Conservation (phyloP, 2,113 vertebrate genomes). For the Plecotus auritus region DNA sequence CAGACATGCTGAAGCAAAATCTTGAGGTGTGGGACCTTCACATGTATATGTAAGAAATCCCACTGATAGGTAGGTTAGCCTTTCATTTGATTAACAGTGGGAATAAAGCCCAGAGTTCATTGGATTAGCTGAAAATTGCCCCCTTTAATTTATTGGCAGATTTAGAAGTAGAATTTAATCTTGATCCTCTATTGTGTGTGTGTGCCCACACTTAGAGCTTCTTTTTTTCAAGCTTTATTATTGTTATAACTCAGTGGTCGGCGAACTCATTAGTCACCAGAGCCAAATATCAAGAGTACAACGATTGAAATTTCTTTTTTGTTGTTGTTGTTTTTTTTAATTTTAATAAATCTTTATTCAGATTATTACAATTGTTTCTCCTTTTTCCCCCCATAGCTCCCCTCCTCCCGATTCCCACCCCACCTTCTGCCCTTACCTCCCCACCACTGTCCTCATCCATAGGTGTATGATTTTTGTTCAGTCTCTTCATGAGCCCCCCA, state of each 20-base stretch:
- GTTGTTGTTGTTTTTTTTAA: too few relatives aligned
- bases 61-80: neutral
- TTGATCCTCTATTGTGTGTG: neutral
- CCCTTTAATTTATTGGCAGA: neutral
- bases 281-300: too few relatives aligned
- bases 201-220: neutral
- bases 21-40: neutral
- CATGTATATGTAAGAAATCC: neutral
- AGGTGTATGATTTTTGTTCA: too few relatives aligned
- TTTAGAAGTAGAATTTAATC: neutral
- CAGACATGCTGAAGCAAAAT: neutral
- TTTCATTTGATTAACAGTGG: constrained; percentile 7
- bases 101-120: neutral
- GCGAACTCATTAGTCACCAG: too few relatives aligned
- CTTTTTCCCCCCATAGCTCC: too few relatives aligned
- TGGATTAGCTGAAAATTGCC: neutral
- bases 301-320: too few relatives aligned
- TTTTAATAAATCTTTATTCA: too few relatives aligned
- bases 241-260: neutral
- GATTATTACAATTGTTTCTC: too few relatives aligned
- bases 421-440: too few relatives aligned
- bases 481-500: too few relatives aligned
- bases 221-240: neutral
- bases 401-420: too few relatives aligned
- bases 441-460: too few relatives aligned